These are phyloP conservation scores for Chamaetylas fuelleborni DNA, from an alignment of 2,113 vertebrate species.

Conservation along the genomic window DNA sequence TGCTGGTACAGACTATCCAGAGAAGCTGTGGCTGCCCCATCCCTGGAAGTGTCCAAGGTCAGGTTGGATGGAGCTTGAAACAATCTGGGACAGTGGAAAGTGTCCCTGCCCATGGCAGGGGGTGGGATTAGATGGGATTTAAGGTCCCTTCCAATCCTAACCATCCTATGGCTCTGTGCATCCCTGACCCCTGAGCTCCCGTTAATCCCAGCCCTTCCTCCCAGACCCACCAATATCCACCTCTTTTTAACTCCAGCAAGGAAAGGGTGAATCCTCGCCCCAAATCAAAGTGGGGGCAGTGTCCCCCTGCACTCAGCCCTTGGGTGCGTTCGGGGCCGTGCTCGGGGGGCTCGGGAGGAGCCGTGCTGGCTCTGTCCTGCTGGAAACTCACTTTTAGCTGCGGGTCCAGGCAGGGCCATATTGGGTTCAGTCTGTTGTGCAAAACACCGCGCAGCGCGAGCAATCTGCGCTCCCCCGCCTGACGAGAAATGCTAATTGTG, in stretches of 20 bases:
- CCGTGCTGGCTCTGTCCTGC: not conserved
- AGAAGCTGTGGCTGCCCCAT: not conserved
- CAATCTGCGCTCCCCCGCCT: constrained; percentile 48
- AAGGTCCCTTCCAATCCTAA: not conserved
- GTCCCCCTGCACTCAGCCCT: fast-evolving
- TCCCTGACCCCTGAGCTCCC: not conserved
- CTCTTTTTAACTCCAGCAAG: not conserved
- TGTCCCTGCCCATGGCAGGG: not conserved
- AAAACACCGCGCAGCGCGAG: constrained; percentile 37
- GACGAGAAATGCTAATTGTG: constrained; percentile 60
- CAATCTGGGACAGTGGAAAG: not conserved
- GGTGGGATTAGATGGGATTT: not conserved
- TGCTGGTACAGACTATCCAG: not conserved
- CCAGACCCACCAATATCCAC: not conserved
- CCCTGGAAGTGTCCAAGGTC: not conserved
- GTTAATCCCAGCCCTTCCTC: not conserved
- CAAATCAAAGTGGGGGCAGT: fast-evolving
- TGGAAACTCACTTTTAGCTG: constrained; percentile 9
- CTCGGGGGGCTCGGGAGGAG: not conserved
- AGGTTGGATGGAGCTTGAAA: fast-evolving
- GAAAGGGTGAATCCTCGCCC: too few relatives aligned
- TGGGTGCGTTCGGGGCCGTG: fast-evolving
- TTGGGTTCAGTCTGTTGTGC: constrained; percentile 62
- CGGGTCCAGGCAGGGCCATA: constrained; percentile 40
- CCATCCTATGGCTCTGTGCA: not conserved